Base-by-base conservation (phyloP, 2,797 vertebrate species). In the Pseudocheirus occidentalis region DNA sequence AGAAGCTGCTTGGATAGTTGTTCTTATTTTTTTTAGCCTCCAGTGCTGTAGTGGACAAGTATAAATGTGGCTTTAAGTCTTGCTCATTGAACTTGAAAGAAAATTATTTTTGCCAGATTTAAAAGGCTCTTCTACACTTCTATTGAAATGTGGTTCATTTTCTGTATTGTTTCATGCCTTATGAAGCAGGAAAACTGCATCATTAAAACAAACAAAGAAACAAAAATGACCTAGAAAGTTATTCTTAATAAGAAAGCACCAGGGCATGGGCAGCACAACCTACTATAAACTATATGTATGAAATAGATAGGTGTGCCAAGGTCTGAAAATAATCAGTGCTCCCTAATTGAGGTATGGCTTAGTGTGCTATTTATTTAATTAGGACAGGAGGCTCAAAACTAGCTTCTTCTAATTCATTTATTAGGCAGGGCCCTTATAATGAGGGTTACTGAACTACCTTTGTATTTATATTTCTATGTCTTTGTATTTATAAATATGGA, bases 221-320 rank as follows among this genome's bases (percentile, higher is more conserved):
- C 91, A 59, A 40, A 90, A 54, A 97, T 66, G 59, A 66, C 59
- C 59, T 34, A 34, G 59, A 66, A 66, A 66, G n/a, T 81, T 95
- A 53, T 94, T 62, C 92, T 93, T 93, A 87, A 95, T 93, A 97
- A 96, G 91, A 34, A 92, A 58, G 46, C 62, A 96, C 56, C 93
- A 5, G 55, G 92, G 94, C 24, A 14, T 57, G 93, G 90, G 59
- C 95, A 40, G 87, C 73, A 95, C 97, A 59, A 59, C 29, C 58
- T 59, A 59, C 58, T 59, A 4, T 59, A 59, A 57, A 57, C 24
- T 62, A 62, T 13, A n/a, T 4, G 5, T 11, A 7, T 90, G 13
- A 90, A 52, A 29, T 29, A 13, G 40, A 46, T 52, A 52, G 21
- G 50, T 52, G 46, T 46, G 87, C 46, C 7, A 29, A 52, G 10